phyloP scores from a whole-genome alignment of 2,113 vertebrate genomes.

The Cichladusa arquata region DNA sequence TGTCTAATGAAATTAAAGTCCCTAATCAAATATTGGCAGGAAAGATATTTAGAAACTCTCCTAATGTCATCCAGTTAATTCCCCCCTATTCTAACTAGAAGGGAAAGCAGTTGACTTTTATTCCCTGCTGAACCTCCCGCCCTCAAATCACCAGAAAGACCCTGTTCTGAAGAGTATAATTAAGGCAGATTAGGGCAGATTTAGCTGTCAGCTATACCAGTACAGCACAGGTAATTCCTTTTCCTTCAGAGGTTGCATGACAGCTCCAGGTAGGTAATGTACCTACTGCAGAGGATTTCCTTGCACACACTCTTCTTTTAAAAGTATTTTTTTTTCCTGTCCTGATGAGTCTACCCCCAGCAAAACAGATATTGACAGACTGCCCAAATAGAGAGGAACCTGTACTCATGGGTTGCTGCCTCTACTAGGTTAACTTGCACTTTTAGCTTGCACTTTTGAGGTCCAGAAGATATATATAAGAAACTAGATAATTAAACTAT shows the following conservation, averaged over 20 bases:
- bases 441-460: background rate
- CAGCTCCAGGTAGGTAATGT: background rate
- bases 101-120: conserved; percentile 70
- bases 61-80: conserved; percentile 65
- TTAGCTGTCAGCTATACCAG: background rate
- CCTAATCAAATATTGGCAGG: conserved; percentile 81
- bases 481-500: background rate
- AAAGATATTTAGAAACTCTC: conserved; percentile 78
- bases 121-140: conserved; percentile 56
- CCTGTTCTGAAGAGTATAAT: conserved; percentile 59
- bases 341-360: background rate
- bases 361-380: background rate
- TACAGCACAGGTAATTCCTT: background rate
- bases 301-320: rapidly evolving
- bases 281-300: background rate
- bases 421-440: background rate
- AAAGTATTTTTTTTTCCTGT: background rate
- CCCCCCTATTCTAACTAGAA: conserved; percentile 29
- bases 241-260: background rate
- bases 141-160: conserved; percentile 69
- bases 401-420: background rate
- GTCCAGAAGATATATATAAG: background rate
- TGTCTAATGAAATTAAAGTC: conserved; percentile 84
- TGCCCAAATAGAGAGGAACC: background rate
- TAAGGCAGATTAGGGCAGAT: conserved; percentile 63